Percentiles rank a stretch among this genome's conserved stretches.
phyloP scores from a whole-genome alignment of 37 sponge, comb jelly and placozoan genomes.

The Haliclona indistincta region DNA sequence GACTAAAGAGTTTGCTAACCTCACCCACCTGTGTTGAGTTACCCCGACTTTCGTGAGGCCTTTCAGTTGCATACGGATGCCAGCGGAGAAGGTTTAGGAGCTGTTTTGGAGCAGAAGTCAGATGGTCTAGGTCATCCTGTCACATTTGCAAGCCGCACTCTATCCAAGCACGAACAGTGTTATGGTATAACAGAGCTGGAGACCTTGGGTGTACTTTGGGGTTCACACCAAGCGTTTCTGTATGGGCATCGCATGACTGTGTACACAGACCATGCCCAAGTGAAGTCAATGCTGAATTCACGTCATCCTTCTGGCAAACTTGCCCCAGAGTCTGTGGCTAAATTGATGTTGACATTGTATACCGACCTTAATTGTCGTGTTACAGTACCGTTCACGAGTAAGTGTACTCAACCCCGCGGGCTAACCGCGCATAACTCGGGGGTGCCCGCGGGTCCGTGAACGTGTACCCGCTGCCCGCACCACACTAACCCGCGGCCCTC shows the following conservation, averaged over 20 bases:
- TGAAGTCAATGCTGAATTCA: not conserved
- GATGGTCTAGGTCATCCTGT: conserved; percentile 8
- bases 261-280: conserved; percentile 13
- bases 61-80: conserved; percentile 9
- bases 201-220: not conserved
- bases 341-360: conserved; percentile 20
- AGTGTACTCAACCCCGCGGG: no score
- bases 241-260: not conserved
- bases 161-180: conserved; percentile 13
- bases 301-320: conserved; percentile 1
- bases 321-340: conserved; percentile 3
- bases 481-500: no score
- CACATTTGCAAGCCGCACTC: conserved; percentile 2
- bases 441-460: no score
- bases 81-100: conserved; percentile 10
- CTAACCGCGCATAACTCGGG: no score
- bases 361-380: conserved; percentile 17
- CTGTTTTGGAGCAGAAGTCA: conserved; percentile 5
- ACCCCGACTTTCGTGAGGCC: not conserved
- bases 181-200: conserved; percentile 4
- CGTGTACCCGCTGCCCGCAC: no score
- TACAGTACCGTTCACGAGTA: no score
- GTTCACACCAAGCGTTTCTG: not conserved
- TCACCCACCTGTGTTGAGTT: conserved; percentile 16
- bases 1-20: not conserved